A percentile compares a stretch with the other conserved stretches of the same genome.
Conservation (phyloP, 2,888 invertebrate genomes). For the Abrostola tripartita region DNA sequence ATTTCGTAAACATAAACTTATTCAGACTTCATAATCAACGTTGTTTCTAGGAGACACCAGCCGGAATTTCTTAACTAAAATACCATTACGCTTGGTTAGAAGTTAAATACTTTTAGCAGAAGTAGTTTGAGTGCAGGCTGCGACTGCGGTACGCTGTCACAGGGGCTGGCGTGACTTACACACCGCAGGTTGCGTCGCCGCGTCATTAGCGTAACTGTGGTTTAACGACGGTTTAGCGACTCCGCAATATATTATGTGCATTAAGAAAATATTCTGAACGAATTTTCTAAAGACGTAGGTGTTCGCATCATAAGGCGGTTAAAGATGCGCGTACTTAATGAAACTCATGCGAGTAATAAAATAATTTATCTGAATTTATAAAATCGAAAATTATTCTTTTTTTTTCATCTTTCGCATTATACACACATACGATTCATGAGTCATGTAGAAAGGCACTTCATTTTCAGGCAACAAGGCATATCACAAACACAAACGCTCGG, state of each 20-base stretch:
- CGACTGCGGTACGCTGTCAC: slow-evolving; percentile 46
- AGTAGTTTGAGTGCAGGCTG: slow-evolving; percentile 53
- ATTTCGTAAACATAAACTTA: too few species aligned
- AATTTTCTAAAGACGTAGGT: slow-evolving; percentile 5
- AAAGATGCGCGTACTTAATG: too few species aligned
- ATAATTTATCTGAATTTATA: too few species aligned
- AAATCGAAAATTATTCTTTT: too few species aligned
- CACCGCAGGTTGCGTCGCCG: slow-evolving; percentile 53
- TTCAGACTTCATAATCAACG: neutral
- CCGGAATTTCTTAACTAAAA: slow-evolving; percentile 34
- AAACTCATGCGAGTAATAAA: too few species aligned
- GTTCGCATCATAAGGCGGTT: too few species aligned
- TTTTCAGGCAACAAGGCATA: too few species aligned
- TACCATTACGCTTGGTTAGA: slow-evolving; percentile 40
- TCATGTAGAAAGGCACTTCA: too few species aligned
- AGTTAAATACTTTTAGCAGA: slow-evolving; percentile 50
- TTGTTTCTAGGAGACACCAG: slow-evolving; percentile 7
- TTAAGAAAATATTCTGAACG: slow-evolving; percentile 20
- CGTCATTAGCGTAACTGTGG: slow-evolving; percentile 67
- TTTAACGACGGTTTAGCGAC: slow-evolving; percentile 64
- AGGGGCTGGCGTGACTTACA: slow-evolving; percentile 40
- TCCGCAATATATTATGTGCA: slow-evolving; percentile 35
- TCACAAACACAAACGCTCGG: too few species aligned
- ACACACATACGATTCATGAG: too few species aligned
- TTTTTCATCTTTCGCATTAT: too few species aligned